Conservation (phyloP, 2,113 vertebrate genomes). For the Hippocampus comes region DNA sequence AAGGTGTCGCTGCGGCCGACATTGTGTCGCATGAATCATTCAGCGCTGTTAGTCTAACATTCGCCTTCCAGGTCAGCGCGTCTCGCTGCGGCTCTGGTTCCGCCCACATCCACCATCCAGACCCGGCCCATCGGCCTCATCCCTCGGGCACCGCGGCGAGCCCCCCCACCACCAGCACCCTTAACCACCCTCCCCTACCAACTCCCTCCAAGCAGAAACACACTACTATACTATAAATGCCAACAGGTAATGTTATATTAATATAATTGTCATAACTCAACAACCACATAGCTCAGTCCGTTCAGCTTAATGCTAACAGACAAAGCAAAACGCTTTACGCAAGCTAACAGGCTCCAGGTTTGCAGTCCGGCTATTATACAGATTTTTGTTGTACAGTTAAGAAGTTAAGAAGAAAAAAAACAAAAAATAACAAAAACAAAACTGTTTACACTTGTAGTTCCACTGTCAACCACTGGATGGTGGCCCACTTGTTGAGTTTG, state of each 20-base stretch:
- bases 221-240: not conserved
- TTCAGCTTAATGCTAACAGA: too few relatives aligned
- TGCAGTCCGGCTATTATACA: too few relatives aligned
- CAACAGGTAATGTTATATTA: not conserved
- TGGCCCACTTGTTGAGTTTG: too few relatives aligned
- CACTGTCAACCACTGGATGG: too few relatives aligned
- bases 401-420: too few relatives aligned
- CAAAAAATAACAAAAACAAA: too few relatives aligned
- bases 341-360: too few relatives aligned
- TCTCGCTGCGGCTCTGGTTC: slow-evolving; percentile 15
- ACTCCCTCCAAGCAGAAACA: slow-evolving; percentile 23
- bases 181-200: not conserved
- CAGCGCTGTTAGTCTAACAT: slow-evolving; percentile 67
- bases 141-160: slow-evolving; percentile 33
- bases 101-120: not conserved
- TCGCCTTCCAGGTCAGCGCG: slow-evolving; percentile 63
- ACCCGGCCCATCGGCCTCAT: slow-evolving; percentile 16
- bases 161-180: not conserved
- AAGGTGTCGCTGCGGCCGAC: slow-evolving; percentile 62
- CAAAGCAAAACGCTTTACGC: too few relatives aligned
- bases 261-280: too few relatives aligned
- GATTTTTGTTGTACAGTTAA: too few relatives aligned
- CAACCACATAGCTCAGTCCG: too few relatives aligned
- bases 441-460: too few relatives aligned
- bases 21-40: slow-evolving; percentile 66